These are phyloP conservation scores for Pseudomugil tenellus DNA, from an alignment of 2,797 vertebrate species.

Conservation along the genomic window DNA sequence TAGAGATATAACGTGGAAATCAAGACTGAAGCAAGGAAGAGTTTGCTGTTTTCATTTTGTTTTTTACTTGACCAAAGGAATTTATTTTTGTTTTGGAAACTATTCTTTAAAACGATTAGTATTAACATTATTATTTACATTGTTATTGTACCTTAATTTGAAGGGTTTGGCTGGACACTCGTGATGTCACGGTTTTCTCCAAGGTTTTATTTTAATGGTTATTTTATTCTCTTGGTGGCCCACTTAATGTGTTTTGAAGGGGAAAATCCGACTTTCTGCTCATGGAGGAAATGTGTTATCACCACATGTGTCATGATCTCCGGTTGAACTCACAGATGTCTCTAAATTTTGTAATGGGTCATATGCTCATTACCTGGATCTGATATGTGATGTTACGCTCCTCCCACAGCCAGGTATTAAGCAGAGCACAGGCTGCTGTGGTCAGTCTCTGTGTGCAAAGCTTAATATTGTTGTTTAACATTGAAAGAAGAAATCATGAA, in stretches of 20 bases:
- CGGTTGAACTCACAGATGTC: constrained; percentile 66
- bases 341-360: constrained; percentile 62
- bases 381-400: constrained; percentile 76
- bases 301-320: constrained; percentile 65
- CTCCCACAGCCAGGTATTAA: constrained; percentile 63
- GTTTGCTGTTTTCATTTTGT: constrained; percentile 67
- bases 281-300: constrained; percentile 54
- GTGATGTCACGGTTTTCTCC: constrained; percentile 70
- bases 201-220: constrained; percentile 66
- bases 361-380: constrained; percentile 74
- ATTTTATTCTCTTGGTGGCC: constrained; percentile 60
- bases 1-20: constrained; percentile 64
- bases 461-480: constrained; percentile 83
- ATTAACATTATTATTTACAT: constrained; percentile 75
- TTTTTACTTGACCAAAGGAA: constrained; percentile 88
- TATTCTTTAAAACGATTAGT: constrained; percentile 69
- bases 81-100: constrained; percentile 80
- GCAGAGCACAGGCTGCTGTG: constrained; percentile 77
- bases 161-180: constrained; percentile 71
- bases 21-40: constrained; percentile 70
- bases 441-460: constrained; percentile 80
- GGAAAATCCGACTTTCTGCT: constrained; percentile 46
- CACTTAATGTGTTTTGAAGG: constrained; percentile 67
- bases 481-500: constrained; percentile 70
- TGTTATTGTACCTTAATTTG: constrained; percentile 70